Conservation (phyloP, 2,888 invertebrate species). For the Drosophila bunnanda region DNA sequence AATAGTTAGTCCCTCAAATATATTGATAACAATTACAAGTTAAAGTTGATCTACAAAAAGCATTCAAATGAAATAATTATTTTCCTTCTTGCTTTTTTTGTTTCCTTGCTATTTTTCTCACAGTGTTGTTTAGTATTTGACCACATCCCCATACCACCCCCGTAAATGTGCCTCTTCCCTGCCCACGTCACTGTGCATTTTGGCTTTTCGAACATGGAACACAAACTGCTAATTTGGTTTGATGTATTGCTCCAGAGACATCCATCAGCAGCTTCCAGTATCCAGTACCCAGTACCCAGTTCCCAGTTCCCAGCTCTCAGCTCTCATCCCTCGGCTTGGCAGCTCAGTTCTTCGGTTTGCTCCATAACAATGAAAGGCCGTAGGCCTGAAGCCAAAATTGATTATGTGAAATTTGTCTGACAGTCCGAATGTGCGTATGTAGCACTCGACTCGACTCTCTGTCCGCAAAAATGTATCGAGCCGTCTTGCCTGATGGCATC, state of each 20-base stretch:
- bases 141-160: background rate
- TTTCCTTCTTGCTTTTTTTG: no score
- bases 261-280: constrained; percentile 57
- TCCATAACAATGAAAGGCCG: constrained; percentile 27
- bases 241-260: constrained; percentile 74
- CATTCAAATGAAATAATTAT: background rate
- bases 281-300: background rate
- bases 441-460: background rate
- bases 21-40: background rate
- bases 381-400: constrained; percentile 58
- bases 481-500: constrained; percentile 14
- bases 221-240: constrained; percentile 74
- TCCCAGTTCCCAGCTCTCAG: background rate
- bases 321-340: background rate
- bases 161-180: constrained; percentile 1
- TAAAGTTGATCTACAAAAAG: background rate
- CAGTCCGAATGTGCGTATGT: constrained; percentile 16
- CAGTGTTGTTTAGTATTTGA: background rate
- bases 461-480: constrained; percentile 27
- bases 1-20: no score
- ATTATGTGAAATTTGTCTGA: constrained; percentile 59
- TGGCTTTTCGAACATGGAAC: constrained; percentile 47
- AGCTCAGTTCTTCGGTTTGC: background rate
- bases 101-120: background rate
- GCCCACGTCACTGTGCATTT: constrained; percentile 52